Base-by-base conservation (phyloP, 2,888 invertebrate genomes). In the Athalia cordata region DNA sequence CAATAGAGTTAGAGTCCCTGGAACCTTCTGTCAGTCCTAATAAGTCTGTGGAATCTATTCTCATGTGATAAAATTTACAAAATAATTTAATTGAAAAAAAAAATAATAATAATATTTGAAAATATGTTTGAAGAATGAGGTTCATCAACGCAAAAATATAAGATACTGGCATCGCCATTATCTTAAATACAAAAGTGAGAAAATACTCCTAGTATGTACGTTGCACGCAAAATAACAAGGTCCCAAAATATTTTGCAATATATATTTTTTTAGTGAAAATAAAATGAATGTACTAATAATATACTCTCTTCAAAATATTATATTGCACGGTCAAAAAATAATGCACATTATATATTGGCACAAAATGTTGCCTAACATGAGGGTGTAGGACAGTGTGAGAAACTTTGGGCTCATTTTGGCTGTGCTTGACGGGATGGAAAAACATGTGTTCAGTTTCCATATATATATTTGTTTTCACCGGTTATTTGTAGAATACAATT, bases 231-330 rank as follows among this genome's bases (percentile, higher is more conserved):
- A 77, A 81, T 80, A 81, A 83, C 81, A 81, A 81, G 82, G 83
- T 81, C 81, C 82, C 81, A 83, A 83, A 84, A 84, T 84, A 85
- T 85, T 84, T 85, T 84, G 83, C 84, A 84, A 84, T 83, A 84
- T 82, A 84, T 85, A 84, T 84, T 83, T 85, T 85, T 84, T 84
- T 83, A 84, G 82, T 82, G 78, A 80, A 81, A 80, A 13, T 15
- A 80, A 81, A 81, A 81, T 82, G 80, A 79, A 81, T 80, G 80
- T 79, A 80, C 79, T 82, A 79, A 81, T 80, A 79, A 81, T 79
- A 80, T 79, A 80, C 80, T 82, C 78, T 80, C 81, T 82, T 82
- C 82, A 79, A 83, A 83, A 81, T 81, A 81, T 81, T 79, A 78
- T 80, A 79, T 80, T 79, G 80, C 81, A 81, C 79, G 77, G 77